phyloP scores from a whole-genome alignment of 2,888 invertebrate genomes.

The Pherbina coryleti region DNA sequence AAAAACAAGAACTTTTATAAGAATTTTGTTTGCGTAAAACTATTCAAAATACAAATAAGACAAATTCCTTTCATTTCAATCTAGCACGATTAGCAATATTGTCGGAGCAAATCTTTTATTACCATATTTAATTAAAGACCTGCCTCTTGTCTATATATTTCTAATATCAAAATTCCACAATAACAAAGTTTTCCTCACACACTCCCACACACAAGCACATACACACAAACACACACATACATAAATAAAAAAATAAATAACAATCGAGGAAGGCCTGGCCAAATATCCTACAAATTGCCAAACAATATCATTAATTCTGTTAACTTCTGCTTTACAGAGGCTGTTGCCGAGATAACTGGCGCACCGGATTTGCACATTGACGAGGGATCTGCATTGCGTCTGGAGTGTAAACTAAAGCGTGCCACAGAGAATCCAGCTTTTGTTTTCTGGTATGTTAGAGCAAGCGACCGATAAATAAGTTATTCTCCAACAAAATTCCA shows the following conservation, averaged over 20 bases:
- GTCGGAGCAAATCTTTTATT: no score
- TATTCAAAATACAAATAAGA: no score
- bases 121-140: no score
- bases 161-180: no score
- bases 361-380: conserved; percentile 69
- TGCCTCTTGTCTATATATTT: no score
- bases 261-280: not conserved
- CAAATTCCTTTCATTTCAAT: no score
- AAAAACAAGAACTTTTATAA: no score
- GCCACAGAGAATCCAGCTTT: conserved; percentile 69
- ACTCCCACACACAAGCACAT: no score
- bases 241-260: not conserved
- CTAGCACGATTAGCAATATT: no score
- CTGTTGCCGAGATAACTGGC: conserved; percentile 68
- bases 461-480: conserved; percentile 4
- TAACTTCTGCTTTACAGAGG: conserved; percentile 57
- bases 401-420: conserved; percentile 68
- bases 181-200: no score
- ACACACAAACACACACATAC: not conserved
- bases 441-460: conserved; percentile 67
- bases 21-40: no score
- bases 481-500: not conserved
- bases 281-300: not conserved
- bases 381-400: conserved; percentile 67
- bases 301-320: not conserved